Base-by-base conservation (phyloP, 2,888 invertebrate species). In the Athetis lepigone region DNA sequence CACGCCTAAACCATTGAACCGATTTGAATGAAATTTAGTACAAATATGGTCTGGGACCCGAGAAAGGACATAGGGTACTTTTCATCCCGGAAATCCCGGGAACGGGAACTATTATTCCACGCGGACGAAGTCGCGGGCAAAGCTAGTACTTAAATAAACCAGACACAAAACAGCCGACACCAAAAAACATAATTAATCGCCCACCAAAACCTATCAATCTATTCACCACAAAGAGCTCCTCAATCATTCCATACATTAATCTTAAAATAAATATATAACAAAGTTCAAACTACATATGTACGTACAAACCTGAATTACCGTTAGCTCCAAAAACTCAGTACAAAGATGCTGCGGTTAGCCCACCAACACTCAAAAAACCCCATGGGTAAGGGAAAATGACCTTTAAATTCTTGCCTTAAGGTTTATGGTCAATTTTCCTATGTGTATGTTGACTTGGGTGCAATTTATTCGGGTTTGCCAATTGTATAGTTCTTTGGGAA, bases 231-330 rank as follows among this genome's bases (percentile, higher is more conserved):
- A 55, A 29, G 16, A 16, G 23, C 46, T 52, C 42, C 37, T n/a
- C 50, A 64, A 75, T 65, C 40, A 70, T 40, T 52, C 51, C 43
- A 3, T 11, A 46, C 54, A 50, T 69, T 58, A 40, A 65, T 70
- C 60, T 56, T 56, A 36, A 63, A 62, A 56, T 19, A 60, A 65
- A 70, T 74, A 65, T 68, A 75, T 66, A 70, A 66, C 68, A 68
- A 70, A 70, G 62, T 63, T 63, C 70, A 73, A 70, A 61, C 33
- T 49, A 65, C 55, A 73, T 85, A 74, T 74, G 71, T 81, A 77
- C 74, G 71, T 80, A 83, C 70, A 86, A 90, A 90, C 92, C 90
- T 80, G 90, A 89, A 82, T 75, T 88, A 91, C 93, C 91, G 92
- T 92, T 92, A 92, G 84, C 82, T 74, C 85, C 86, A 82, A 85